Evolutionary conservation across 92 coral and sea anemone species (phyloP).

Genomic region (Hydrozoanthus gracilis): DNA sequence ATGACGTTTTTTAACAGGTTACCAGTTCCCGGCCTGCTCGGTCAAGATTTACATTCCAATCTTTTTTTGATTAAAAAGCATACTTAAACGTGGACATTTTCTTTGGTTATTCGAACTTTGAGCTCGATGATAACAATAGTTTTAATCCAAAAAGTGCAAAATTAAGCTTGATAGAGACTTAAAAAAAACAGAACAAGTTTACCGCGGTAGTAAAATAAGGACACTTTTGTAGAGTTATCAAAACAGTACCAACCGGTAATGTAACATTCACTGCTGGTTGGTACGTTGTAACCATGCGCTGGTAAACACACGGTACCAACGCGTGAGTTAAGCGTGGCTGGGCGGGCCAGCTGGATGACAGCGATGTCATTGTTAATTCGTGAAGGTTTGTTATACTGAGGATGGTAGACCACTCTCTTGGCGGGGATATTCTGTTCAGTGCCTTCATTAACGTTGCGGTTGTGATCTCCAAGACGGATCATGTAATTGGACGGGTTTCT

Average conservation of each 20-base stretch:
- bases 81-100: no score
- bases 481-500: constrained; percentile 51
- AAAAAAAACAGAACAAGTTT: no score
- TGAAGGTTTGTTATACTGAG: constrained; percentile 57
- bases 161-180: no score
- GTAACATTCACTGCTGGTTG: constrained; percentile 60
- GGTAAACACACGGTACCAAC: constrained; percentile 77
- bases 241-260: constrained; percentile 62
- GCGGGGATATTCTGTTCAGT: constrained; percentile 69
- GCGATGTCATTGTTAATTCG: constrained; percentile 74
- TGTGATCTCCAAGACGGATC: constrained; percentile 82
- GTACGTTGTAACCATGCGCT: constrained; percentile 50
- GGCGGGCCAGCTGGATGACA: constrained; percentile 58
- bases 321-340: constrained; percentile 61
- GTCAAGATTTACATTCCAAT: no score
- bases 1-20: no score
- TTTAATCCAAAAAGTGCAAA: no score
- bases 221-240: no score
- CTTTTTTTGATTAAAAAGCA: no score
- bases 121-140: no score
- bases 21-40: no score
- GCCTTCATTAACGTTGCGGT: constrained; percentile 68
- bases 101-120: no score
- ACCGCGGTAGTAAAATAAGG: no score
- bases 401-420: constrained; percentile 55